Conservation (phyloP, 2,113 vertebrate species). For the Noctilio leporinus region DNA sequence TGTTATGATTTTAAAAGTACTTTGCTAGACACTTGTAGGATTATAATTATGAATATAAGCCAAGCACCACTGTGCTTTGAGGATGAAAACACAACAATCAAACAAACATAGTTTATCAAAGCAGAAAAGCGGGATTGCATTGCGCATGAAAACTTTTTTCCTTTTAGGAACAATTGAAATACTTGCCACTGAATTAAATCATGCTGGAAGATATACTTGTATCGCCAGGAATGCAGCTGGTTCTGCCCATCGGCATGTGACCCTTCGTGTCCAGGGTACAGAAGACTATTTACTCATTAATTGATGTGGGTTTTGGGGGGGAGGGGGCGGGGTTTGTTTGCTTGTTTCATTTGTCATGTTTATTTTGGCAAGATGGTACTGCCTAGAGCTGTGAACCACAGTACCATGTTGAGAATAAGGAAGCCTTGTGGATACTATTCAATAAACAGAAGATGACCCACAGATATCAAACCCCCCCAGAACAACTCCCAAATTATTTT, state of each 20-base stretch:
- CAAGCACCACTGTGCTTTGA: neutral
- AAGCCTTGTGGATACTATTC: neutral
- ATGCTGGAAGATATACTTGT: conserved; percentile 89
- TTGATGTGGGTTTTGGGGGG: neutral
- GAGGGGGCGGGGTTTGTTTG: too few relatives aligned
- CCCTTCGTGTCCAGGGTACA: conserved; percentile 91
- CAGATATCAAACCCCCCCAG: neutral
- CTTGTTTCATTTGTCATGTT: neutral
- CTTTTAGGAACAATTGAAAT: conserved; percentile 90
- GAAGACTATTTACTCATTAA: neutral
- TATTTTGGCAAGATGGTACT: neutral
- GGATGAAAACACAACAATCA: neutral
- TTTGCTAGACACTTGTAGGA: neutral
- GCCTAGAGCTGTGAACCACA: neutral
- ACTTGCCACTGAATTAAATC: conserved; percentile 81
- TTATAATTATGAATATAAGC: neutral
- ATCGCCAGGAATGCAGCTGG: conserved; percentile 88
- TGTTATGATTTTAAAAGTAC: neutral
- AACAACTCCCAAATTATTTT: neutral
- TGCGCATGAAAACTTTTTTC: neutral
- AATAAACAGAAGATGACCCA: neutral
- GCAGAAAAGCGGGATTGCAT: neutral
- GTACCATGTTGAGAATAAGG: neutral
- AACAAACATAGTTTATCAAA: neutral
- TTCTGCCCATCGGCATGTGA: conserved; percentile 85